Evolutionary conservation across 2,797 vertebrate genomes (phyloP).

Genomic region (Rhynchotus rufescens): DNA sequence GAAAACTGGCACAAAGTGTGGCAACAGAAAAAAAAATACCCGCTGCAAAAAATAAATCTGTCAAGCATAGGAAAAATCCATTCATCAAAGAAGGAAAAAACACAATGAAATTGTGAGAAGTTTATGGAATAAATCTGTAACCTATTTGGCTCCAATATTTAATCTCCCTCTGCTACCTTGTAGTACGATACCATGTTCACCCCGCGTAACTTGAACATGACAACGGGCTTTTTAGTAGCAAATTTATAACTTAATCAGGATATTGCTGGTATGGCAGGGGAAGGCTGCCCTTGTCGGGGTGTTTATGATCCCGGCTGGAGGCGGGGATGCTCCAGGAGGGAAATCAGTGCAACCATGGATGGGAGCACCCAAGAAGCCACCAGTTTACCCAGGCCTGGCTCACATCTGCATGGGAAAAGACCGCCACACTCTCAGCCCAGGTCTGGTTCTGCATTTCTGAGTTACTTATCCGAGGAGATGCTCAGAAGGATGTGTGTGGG

Average conservation of each 20-base stretch:
- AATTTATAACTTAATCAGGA: slow-evolving; percentile 48
- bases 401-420: background rate
- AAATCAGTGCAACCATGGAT: background rate
- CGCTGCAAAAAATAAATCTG: slow-evolving; percentile 74
- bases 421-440: rapidly evolving
- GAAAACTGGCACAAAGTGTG: slow-evolving; percentile 76
- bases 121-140: slow-evolving; percentile 72
- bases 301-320: slow-evolving; percentile 30
- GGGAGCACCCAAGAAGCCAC: background rate
- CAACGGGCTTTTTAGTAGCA: slow-evolving; percentile 11
- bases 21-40: slow-evolving; percentile 71
- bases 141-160: slow-evolving; percentile 65
- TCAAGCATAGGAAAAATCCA: slow-evolving; percentile 72
- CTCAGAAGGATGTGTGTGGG: slow-evolving; percentile 39
- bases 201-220: slow-evolving; percentile 35
- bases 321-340: background rate
- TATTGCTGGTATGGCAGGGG: background rate
- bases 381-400: slow-evolving; percentile 13
- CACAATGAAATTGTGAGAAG: slow-evolving; percentile 56
- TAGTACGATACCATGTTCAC: slow-evolving; percentile 16
- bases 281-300: background rate
- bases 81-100: slow-evolving; percentile 72
- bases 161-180: slow-evolving; percentile 54
- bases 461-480: slow-evolving; percentile 44
- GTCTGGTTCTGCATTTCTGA: background rate